Conservation (phyloP, 2,888 invertebrate genomes). For the Periphyllus acericola region DNA sequence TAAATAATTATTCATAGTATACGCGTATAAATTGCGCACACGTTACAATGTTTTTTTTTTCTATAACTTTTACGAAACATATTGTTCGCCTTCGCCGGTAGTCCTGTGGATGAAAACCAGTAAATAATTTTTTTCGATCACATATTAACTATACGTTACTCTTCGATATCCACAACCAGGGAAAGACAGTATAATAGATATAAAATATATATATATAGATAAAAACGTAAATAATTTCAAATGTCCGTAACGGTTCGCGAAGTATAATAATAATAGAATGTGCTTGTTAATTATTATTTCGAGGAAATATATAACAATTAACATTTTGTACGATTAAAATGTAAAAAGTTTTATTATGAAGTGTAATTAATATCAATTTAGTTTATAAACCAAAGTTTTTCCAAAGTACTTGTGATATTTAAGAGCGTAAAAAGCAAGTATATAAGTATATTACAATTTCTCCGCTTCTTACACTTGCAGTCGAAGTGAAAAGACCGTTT, state of each 20-base stretch:
- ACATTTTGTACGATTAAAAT: background rate
- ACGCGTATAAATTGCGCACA: background rate
- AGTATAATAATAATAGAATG: too few relatives aligned
- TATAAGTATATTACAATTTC: background rate
- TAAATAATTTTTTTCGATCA: too few relatives aligned
- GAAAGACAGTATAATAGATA: too few relatives aligned
- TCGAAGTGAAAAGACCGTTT: too few relatives aligned
- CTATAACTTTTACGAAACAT: background rate
- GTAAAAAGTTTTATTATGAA: background rate
- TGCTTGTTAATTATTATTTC: background rate
- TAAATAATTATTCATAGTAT: too few relatives aligned
- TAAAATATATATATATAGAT: too few relatives aligned
- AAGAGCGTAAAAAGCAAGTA: background rate
- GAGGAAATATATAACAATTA: background rate
- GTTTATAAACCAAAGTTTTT: background rate
- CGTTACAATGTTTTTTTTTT: background rate
- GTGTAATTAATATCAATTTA: background rate
- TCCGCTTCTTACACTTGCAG: background rate
- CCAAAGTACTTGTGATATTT: background rate
- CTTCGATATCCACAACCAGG: background rate
- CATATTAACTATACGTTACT: too few relatives aligned
- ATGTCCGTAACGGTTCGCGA: too few relatives aligned
- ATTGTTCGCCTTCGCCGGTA: too few relatives aligned
- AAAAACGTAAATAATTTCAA: too few relatives aligned
- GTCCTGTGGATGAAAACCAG: too few relatives aligned